A percentile compares a stretch with the other conserved stretches of the same genome.
Evolutionary conservation across 2,113 vertebrate genomes (phyloP).

Genomic region (Oncorhynchus kisutch): DNA sequence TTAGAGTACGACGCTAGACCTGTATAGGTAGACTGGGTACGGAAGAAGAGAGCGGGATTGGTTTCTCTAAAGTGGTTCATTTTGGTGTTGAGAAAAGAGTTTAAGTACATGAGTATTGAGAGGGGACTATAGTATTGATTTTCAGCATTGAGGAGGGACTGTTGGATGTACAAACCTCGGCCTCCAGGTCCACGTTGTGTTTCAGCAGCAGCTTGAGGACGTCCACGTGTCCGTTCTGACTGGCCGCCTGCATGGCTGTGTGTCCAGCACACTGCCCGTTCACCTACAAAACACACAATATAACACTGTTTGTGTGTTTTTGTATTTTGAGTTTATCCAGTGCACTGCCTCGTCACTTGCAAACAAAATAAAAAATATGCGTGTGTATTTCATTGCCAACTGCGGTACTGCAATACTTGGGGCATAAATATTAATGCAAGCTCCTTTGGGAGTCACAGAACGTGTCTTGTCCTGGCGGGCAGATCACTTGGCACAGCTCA

Average conservation of each 20-base stretch:
- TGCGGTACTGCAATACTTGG: constrained; percentile 69
- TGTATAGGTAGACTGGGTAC: too few relatives aligned
- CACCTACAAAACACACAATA: constrained; percentile 78
- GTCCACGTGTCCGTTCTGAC: constrained; percentile 97
- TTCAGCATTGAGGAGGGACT: too few relatives aligned
- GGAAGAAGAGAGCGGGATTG: too few relatives aligned
- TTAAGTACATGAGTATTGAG: too few relatives aligned
- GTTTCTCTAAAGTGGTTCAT: too few relatives aligned
- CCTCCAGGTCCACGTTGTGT: constrained; percentile 96
- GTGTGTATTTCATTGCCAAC: constrained; percentile 61
- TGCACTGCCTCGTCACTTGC: neutral
- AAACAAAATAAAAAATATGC: neutral
- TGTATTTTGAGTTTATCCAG: neutral
- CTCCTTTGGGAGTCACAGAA: constrained; percentile 70
- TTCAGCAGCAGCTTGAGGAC: constrained; percentile 97
- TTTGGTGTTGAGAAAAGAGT: too few relatives aligned
- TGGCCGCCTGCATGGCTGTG: constrained; percentile 98
- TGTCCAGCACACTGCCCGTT: constrained; percentile 98
- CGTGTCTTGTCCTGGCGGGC: constrained; percentile 73
- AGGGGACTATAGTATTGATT: too few relatives aligned
- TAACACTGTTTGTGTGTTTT: neutral
- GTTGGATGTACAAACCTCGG: constrained; percentile 80
- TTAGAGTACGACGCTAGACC: too few relatives aligned
- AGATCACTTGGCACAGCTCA: constrained; percentile 64
- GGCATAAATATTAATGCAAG: constrained; percentile 74